A percentile compares a stretch with the other conserved stretches of the same genome.
Conservation (phyloP, 2,113 vertebrate genomes). For the Leucoraja erinaceus region DNA sequence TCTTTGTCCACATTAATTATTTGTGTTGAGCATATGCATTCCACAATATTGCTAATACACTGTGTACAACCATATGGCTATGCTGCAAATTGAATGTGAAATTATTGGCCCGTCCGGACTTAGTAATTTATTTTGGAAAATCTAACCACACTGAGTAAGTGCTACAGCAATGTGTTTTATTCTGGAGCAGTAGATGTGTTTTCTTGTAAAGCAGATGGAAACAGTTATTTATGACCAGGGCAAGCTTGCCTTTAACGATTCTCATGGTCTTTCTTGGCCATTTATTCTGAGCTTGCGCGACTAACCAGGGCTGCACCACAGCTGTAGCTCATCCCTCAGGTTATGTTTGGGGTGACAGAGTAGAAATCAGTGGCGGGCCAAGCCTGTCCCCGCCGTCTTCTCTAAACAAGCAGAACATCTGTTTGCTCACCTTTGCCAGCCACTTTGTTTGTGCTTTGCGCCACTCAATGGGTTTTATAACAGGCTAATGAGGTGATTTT, state of each 20-base stretch:
- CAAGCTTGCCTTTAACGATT: conserved; percentile 22
- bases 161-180: background rate
- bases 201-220: conserved; percentile 49
- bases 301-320: conserved; percentile 43
- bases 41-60: background rate
- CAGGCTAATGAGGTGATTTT: conserved; percentile 54
- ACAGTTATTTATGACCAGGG: conserved; percentile 43
- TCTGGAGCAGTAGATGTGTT: background rate
- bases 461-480: conserved; percentile 49
- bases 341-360: conserved; percentile 52
- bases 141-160: background rate
- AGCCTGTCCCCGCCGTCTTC: conserved; percentile 57
- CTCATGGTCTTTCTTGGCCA: conserved; percentile 41
- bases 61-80: conserved; percentile 3
- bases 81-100: conserved; percentile 6
- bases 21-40: background rate
- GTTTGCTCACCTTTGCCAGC: conserved; percentile 61
- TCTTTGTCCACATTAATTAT: conserved; percentile 18
- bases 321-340: conserved; percentile 49
- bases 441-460: conserved; percentile 48
- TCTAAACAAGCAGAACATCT: conserved; percentile 66
- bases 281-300: conserved; percentile 48
- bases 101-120: background rate
- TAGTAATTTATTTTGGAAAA: background rate
- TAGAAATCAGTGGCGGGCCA: conserved; percentile 47